These are phyloP conservation scores for Rhagonycha lutea DNA, from an alignment of 2,888 invertebrate species.

Conservation along the genomic window DNA sequence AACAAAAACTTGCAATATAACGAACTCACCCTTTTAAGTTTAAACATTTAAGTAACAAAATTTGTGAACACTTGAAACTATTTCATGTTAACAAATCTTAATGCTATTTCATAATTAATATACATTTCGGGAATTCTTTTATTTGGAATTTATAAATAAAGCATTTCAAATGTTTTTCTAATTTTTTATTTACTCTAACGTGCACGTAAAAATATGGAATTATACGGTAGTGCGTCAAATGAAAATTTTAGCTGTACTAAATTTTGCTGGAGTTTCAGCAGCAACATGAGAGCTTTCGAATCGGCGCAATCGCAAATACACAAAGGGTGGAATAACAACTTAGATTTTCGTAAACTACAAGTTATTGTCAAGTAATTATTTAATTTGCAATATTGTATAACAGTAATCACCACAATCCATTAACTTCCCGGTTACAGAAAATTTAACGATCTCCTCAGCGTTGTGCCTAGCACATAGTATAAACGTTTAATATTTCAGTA, in stretches of 20 bases:
- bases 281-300: background rate
- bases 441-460: background rate
- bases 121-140: background rate
- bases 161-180: background rate
- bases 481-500: background rate
- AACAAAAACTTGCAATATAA: background rate
- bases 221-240: background rate
- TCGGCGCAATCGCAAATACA: background rate
- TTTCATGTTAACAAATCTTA: background rate
- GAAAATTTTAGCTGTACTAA: background rate
- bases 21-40: background rate
- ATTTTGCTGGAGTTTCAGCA: background rate
- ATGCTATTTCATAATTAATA: background rate
- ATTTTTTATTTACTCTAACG: background rate
- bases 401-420: background rate
- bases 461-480: background rate
- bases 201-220: background rate
- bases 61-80: background rate
- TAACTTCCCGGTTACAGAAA: background rate
- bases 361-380: background rate
- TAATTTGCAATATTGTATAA: background rate
- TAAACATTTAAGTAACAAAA: background rate
- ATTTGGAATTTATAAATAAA: background rate
- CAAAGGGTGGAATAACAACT: background rate
- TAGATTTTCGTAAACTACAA: background rate